Conservation (phyloP, 2,888 invertebrate genomes). For the Halictus ligatus region DNA sequence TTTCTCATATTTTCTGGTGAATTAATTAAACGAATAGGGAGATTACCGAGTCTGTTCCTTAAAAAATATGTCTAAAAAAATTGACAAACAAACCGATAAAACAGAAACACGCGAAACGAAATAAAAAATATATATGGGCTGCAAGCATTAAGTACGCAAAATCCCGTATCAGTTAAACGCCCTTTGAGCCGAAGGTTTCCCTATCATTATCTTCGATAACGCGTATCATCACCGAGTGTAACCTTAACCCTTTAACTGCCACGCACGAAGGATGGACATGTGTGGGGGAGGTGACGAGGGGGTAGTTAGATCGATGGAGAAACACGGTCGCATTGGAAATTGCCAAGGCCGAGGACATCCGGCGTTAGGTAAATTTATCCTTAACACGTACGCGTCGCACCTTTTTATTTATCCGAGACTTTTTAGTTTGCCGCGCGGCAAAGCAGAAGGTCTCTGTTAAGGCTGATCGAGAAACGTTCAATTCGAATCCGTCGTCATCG, state of each 20-base stretch:
- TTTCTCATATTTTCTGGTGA: background rate
- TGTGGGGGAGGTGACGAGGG: background rate
- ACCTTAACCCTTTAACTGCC: conserved; percentile 58
- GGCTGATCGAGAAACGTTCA: conserved; percentile 3
- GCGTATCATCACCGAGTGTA: conserved; percentile 17
- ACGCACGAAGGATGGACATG: conserved; percentile 5
- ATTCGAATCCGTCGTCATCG: background rate
- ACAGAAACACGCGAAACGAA: background rate
- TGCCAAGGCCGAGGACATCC: conserved; percentile 51
- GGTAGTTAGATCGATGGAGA: conserved; percentile 35
- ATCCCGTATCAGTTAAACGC: background rate
- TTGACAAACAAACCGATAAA: background rate
- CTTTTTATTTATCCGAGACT: background rate
- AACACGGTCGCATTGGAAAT: conserved; percentile 22
- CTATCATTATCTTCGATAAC: background rate
- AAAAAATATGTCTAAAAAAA: background rate
- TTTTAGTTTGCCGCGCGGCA: background rate
- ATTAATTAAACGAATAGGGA: background rate
- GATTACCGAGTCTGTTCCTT: background rate
- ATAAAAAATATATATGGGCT: background rate
- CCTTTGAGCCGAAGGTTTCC: background rate
- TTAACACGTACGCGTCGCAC: background rate
- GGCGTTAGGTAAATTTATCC: conserved; percentile 42
- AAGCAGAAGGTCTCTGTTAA: background rate
- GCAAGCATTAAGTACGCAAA: background rate